Percentiles rank a stretch among this genome's conserved stretches.
Conservation (phyloP, 37 sponge, comb jelly and placozoan species). For the Haliclona indistincta region DNA sequence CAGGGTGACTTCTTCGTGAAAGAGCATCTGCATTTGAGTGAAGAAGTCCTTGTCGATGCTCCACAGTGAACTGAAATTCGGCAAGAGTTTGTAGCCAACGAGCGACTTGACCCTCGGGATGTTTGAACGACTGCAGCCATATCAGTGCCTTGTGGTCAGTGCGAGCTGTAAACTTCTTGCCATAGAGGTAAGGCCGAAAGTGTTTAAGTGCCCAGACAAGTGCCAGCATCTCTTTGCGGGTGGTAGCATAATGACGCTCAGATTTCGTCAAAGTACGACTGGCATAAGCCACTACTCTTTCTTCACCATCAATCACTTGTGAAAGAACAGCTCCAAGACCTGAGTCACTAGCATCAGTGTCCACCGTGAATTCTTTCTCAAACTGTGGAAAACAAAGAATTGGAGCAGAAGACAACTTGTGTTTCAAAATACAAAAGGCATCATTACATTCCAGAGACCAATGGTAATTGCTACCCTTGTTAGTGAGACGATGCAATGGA, state of each 20-base stretch:
- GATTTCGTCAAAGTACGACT: constrained; percentile 14
- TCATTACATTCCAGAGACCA: constrained; percentile 9
- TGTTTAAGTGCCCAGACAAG: constrained; percentile 4
- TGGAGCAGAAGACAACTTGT: constrained; percentile 2
- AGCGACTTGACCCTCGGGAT: too few species aligned
- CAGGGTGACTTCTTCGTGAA: neutral
- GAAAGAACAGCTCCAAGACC: constrained; percentile 47
- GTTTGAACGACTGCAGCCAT: constrained; percentile 22
- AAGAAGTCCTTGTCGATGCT: constrained; percentile 7
- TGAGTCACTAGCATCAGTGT: constrained; percentile 39
- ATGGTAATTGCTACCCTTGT: neutral
- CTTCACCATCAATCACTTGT: constrained; percentile 17
- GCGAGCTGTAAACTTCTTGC: constrained; percentile 3
- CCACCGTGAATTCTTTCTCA: constrained; percentile 7
- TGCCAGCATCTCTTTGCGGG: constrained; percentile 34
- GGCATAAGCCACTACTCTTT: constrained; percentile 19
- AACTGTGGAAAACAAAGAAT: constrained; percentile 19
- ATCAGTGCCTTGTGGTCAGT: constrained; percentile 12
- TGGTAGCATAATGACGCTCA: constrained; percentile 18
- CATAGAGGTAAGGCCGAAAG: constrained; percentile 28
- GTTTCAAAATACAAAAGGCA: constrained; percentile 15
- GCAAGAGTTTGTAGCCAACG: too few species aligned
- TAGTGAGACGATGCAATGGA: constrained; percentile 12
- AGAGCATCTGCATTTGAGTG: too few species aligned
- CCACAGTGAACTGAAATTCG: too few species aligned